phyloP scores from a whole-genome alignment of 2,113 vertebrate genomes.

The Penelope pileata region DNA sequence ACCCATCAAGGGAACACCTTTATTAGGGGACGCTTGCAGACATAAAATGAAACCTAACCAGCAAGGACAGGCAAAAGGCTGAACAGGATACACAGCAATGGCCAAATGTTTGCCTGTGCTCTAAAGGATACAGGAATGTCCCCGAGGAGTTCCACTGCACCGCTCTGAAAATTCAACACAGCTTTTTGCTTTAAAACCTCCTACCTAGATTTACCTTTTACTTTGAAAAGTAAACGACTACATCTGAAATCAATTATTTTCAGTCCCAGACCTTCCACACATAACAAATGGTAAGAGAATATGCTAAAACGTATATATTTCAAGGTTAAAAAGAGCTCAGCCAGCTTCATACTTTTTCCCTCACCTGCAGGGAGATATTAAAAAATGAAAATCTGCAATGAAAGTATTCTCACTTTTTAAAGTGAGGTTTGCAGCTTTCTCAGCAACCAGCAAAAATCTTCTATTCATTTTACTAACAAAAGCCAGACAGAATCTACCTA shows the following conservation, averaged over 20 bases:
- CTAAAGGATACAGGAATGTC: not conserved
- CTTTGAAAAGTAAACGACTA: not conserved
- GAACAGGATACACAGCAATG: accelerated
- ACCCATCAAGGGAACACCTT: not conserved
- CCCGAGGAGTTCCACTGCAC: not conserved
- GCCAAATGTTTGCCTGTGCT: not conserved
- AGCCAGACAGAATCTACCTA: not conserved
- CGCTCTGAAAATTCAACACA: not conserved
- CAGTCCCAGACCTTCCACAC: not conserved
- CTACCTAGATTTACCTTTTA: not conserved
- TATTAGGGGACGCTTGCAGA: not conserved
- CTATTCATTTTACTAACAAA: not conserved
- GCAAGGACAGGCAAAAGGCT: accelerated
- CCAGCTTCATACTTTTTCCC: not conserved
- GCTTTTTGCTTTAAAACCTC: not conserved
- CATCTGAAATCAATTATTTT: not conserved
- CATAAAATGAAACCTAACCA: not conserved
- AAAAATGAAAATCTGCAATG: not conserved
- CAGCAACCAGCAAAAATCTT: not conserved
- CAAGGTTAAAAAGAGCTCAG: not conserved
- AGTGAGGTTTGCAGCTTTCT: not conserved
- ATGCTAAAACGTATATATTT: not conserved
- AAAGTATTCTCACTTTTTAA: not conserved
- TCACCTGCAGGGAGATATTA: not conserved
- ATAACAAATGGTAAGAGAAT: not conserved